phyloP scores from a whole-genome alignment of 2,113 vertebrate genomes.

The Platycercus adscitus region DNA sequence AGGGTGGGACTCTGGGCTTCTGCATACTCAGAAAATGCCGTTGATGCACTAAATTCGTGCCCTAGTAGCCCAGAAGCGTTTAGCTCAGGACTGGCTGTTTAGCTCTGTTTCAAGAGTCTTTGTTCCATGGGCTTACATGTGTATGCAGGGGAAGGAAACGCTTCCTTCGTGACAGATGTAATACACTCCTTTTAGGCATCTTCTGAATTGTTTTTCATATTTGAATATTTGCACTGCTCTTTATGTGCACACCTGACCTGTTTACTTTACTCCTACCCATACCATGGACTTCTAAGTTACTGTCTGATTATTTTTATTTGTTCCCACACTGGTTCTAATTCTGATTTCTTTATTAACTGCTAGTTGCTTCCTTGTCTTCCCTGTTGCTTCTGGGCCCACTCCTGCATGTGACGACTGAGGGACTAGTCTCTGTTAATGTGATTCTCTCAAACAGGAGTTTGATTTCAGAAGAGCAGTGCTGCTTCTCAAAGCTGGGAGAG shows the following conservation, averaged over 20 bases:
- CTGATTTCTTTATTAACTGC: background rate
- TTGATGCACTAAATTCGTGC: background rate
- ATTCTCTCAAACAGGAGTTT: background rate
- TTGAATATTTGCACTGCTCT: background rate
- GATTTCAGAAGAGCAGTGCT: background rate
- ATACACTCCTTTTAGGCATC: background rate
- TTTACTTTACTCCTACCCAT: background rate
- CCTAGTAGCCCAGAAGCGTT: background rate
- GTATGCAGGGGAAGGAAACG: background rate
- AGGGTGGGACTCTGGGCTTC: background rate
- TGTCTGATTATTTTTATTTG: background rate
- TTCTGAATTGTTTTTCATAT: background rate
- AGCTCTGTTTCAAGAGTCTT: background rate
- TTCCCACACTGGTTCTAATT: background rate
- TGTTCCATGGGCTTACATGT: background rate
- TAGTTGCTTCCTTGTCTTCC: background rate
- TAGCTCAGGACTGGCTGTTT: background rate
- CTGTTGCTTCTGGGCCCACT: background rate
- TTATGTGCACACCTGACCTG: background rate
- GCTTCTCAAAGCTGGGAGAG: background rate
- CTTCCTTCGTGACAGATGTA: background rate
- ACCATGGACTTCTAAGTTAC: background rate
- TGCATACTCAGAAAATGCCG: background rate
- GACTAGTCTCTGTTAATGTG: rapidly evolving
- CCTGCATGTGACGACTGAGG: background rate